Evolutionary conservation across 1,140 invertebrate genomes (phyloP), one percentile per base, ranked within the genome.

Genomic region (Tribolium castaneum): DNA sequence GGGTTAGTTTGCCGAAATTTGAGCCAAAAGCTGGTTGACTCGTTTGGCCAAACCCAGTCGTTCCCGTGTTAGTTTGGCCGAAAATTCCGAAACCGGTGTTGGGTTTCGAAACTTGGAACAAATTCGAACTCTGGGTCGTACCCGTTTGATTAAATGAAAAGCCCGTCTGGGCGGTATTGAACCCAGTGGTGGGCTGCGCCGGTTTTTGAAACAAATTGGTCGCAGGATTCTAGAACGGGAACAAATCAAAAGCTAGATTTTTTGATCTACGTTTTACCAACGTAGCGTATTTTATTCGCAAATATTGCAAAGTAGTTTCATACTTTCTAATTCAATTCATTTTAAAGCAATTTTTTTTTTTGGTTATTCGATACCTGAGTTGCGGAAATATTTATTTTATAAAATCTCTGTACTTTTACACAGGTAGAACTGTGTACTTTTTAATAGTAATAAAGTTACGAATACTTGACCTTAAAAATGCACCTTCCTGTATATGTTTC

Each of bases 31-130:
- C 84, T 1, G 84, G 70, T 50, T 70, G 51, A 0, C 78, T 81
- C 1, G 87, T 83, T 0, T 87, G 89, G 6, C 88, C 84, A 10
- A 87, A 86, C 10, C 51, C 72, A 7, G 72, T 10, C 0, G 86
- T 62, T 88, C 85, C 2, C 89, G 81, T 50, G 83, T 86, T 10
- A 4, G 87, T 78, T 78, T 87, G 87, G 12, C 88, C 87, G 77
- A 90, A 90, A 6, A 83, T 78, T n/a, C 88, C 86, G 80, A 91
- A 91, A 54, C 86, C 88, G 52, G 87, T 79, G 62, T 80, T 90
- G 16, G 86, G 83, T 45, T 88, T 86, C 10, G 86, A 76, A 6
- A 78, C 72, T 75, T 81, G 81, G 82, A 84, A 85, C 81, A 88
- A 76, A 71, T 66, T 82, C 14, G 81, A 52, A 10, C 75, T 49